Evolutionary conservation across 1,140 invertebrate species (phyloP).

Genomic region (Drosophila lini): DNA sequence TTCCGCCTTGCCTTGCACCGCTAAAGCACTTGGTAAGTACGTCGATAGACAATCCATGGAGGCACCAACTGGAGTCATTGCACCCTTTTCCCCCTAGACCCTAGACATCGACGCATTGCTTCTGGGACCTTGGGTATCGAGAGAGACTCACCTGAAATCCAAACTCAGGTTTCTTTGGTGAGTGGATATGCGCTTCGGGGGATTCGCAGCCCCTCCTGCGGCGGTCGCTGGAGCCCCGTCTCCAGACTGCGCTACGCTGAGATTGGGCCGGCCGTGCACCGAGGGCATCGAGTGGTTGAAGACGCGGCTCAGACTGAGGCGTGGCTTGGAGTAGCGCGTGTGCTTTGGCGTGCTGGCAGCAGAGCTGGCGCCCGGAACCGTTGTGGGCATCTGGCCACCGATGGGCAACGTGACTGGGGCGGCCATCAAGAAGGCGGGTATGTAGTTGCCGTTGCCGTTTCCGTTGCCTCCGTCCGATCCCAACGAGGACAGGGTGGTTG

Average conservation of each 20-base stretch:
- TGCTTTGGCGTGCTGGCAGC: slow-evolving; percentile 81
- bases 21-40: background rate
- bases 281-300: slow-evolving; percentile 85
- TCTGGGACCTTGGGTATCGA: background rate
- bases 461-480: slow-evolving; percentile 38
- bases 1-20: slow-evolving; percentile 9
- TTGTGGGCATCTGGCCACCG: slow-evolving; percentile 38
- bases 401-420: slow-evolving; percentile 74
- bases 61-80: slow-evolving; percentile 14
- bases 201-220: slow-evolving; percentile 64
- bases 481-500: slow-evolving; percentile 56
- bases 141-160: slow-evolving; percentile 88
- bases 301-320: slow-evolving; percentile 77
- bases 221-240: slow-evolving; percentile 31
- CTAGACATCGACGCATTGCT: background rate
- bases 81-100: background rate
- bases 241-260: slow-evolving; percentile 63
- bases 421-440: slow-evolving; percentile 70
- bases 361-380: slow-evolving; percentile 58
- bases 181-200: slow-evolving; percentile 87
- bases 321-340: slow-evolving; percentile 76
- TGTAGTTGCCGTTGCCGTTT: slow-evolving; percentile 52
- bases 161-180: slow-evolving; percentile 92
- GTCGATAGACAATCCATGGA: slow-evolving; percentile 1
- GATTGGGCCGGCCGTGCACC: slow-evolving; percentile 87